phyloP scores from a whole-genome alignment of 2,888 invertebrate genomes.

The Volucella inflata region DNA sequence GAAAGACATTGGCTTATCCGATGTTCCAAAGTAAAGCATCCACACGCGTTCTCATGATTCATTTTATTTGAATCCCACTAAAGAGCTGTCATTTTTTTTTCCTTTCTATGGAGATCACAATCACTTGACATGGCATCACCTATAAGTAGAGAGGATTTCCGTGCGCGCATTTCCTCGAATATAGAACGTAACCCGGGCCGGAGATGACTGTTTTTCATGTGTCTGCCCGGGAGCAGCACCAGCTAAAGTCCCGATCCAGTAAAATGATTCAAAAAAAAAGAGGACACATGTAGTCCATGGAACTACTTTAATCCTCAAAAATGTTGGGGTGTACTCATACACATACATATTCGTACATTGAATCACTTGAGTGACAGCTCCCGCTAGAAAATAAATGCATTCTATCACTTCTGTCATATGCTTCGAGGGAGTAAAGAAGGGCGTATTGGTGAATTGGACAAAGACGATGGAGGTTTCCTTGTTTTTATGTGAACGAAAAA shows the following conservation, averaged over 20 bases:
- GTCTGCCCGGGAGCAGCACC: not conserved
- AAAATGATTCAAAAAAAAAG: not conserved
- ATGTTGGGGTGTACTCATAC: slow-evolving; percentile 8
- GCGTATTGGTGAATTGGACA: not conserved
- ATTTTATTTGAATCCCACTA: slow-evolving; percentile 20
- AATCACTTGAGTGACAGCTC: slow-evolving; percentile 33
- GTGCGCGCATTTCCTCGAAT: slow-evolving; percentile 18
- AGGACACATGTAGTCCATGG: too few relatives aligned
- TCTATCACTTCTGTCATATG: slow-evolving; percentile 31
- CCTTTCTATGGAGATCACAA: slow-evolving; percentile 30
- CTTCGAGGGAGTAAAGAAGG: not conserved
- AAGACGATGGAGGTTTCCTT: not conserved
- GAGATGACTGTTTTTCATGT: slow-evolving; percentile 38
- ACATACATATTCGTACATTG: not conserved
- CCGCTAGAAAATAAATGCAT: slow-evolving; percentile 45
- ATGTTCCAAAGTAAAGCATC: too few relatives aligned
- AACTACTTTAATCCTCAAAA: slow-evolving; percentile 38
- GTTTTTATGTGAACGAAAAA: not conserved
- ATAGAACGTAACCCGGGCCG: slow-evolving; percentile 2
- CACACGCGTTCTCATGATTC: slow-evolving; percentile 5
- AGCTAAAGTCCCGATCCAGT: too few relatives aligned
- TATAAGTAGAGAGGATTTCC: slow-evolving; percentile 21
- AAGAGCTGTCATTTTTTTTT: slow-evolving; percentile 16
- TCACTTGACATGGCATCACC: slow-evolving; percentile 46
- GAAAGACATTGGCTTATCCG: slow-evolving; percentile 22